Evolutionary conservation across 2,888 invertebrate genomes (phyloP).

Genomic region (Microctonus aethiopoides): DNA sequence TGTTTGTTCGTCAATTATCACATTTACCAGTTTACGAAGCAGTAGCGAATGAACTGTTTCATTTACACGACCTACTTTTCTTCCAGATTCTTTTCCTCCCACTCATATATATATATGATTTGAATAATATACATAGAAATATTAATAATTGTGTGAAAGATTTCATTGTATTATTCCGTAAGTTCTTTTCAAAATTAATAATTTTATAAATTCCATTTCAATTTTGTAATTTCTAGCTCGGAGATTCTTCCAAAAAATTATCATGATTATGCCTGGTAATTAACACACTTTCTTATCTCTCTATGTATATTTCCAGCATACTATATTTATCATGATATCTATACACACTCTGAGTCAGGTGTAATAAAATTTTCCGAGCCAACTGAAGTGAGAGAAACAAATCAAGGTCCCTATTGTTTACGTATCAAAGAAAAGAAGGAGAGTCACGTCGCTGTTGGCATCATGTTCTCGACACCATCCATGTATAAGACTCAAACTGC

Average conservation of each 20-base stretch:
- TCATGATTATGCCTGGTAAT: background rate
- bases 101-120: background rate
- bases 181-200: background rate
- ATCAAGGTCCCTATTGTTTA: constrained; percentile 26
- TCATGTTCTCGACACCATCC: background rate
- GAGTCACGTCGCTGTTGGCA: constrained; percentile 1
- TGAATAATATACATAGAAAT: background rate
- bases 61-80: constrained; percentile 59
- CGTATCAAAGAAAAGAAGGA: constrained; percentile 24
- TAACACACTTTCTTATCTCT: background rate
- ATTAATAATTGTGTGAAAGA: background rate
- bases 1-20: constrained; percentile 62
- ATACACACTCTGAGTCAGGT: background rate
- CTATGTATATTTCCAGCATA: background rate
- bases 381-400: constrained; percentile 2
- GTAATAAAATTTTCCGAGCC: constrained; percentile 6
- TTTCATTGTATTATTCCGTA: background rate
- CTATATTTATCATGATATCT: background rate
- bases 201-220: background rate
- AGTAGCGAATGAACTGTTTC: constrained; percentile 45
- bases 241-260: background rate
- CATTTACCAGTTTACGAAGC: constrained; percentile 45
- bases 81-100: constrained; percentile 28
- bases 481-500: constrained; percentile 13
- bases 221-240: background rate